Evolutionary conservation across 2,888 invertebrate genomes (phyloP), one percentile per base, ranked within the genome.

Genomic region (Cabera pusaria): DNA sequence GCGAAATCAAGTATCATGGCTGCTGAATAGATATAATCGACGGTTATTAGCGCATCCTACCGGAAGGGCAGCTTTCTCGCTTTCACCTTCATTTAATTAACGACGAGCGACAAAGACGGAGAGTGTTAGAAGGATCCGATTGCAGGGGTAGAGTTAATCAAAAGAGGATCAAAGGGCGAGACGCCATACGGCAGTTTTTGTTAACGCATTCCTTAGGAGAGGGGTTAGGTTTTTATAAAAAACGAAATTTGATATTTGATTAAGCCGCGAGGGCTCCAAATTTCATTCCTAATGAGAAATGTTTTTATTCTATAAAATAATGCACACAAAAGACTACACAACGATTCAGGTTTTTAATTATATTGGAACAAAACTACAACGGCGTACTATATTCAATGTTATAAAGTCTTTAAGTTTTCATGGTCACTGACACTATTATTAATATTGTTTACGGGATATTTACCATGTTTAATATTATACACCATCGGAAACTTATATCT

Each of bases 141-240:
- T 34, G 11, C 16, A 38, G 40, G 48, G 53, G 44, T 50, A 17
- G 42, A 44, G 40, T 37, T 44, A 46, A 50, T 50, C 50, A 49
- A 34, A 48, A 37, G 27, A 19, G 35, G 49, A 37, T 45, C 43
- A 39, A 39, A 41, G 34, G 41, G 40, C 46, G 38, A 43, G 34
- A 52, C 21, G 39, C 47, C 49, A 52, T 39, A 43, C 26, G 43
- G 44, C 31, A 24, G 36, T 45, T 49, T 48, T 46, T 46, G 20
- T 47, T 46, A 38, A 18, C 14, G 25, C 28, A 35, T 31, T 40
- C 37, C 25, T 24, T 20, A 37, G 11, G 31, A 31, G 19, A 31
- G 25, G 41, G 49, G 42, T 10, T 7, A 16, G 14, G 21, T 43
- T 49, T 44, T 37, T 41, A 25, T 36, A 10, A n/a, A 16, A 25